Evolutionary conservation across 1,140 invertebrate species (phyloP).

Genomic region (Gerris buenoi): DNA sequence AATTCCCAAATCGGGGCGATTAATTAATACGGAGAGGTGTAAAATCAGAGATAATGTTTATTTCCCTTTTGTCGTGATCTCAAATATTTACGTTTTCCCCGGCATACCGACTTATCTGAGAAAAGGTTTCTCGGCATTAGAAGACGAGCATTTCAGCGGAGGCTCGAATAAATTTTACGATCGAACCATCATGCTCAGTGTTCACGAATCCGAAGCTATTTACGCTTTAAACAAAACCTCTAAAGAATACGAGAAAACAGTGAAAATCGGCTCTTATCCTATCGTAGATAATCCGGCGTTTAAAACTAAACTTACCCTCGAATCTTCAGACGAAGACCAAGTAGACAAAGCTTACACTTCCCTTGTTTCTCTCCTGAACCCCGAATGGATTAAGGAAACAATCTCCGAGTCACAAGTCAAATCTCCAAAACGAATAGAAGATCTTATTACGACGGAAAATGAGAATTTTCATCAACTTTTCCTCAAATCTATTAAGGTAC

Average conservation of each 20-base stretch:
- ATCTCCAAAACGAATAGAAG: too few relatives aligned
- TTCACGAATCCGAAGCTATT: constrained; percentile 41
- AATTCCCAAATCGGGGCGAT: constrained; percentile 14
- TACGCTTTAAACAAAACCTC: constrained; percentile 36
- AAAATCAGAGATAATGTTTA: constrained; percentile 16
- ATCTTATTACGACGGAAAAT: too few relatives aligned
- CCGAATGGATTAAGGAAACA: constrained; percentile 11
- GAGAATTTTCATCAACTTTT: too few relatives aligned
- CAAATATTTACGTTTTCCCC: constrained; percentile 64
- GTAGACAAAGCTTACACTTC: constrained; percentile 22
- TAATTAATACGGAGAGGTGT: constrained; percentile 12
- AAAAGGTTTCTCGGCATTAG: constrained; percentile 35
- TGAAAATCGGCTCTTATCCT: constrained; percentile 54
- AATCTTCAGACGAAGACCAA: constrained; percentile 27
- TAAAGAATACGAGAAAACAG: constrained; percentile 33
- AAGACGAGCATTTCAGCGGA: constrained; percentile 22
- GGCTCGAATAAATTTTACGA: constrained; percentile 26
- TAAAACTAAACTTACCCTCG: constrained; percentile 34
- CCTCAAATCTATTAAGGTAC: too few relatives aligned
- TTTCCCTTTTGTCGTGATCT: constrained; percentile 49
- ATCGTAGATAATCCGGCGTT: constrained; percentile 32
- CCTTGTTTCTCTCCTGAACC: constrained; percentile 15
- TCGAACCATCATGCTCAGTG: constrained; percentile 35
- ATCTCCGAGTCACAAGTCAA: too few relatives aligned
- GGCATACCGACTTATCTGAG: constrained; percentile 54